Evolutionary conservation across 2,797 vertebrate genomes (phyloP).

Genomic region (Buphagus erythrorhynchus): DNA sequence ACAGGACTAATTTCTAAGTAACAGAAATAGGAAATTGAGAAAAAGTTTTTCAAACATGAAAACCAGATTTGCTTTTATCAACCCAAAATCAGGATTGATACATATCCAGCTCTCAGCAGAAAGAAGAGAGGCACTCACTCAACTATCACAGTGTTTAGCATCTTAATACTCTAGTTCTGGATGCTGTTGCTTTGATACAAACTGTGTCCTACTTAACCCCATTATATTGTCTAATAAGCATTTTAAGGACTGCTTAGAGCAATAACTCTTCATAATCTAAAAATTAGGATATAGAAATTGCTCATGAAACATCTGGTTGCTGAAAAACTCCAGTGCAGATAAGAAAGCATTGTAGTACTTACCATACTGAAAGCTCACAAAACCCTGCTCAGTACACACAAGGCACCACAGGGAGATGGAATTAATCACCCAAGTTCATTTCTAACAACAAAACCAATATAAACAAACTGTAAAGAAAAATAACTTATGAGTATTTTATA

Average conservation of each 20-base stretch:
- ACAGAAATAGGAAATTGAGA: neutral
- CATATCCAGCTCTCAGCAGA: neutral
- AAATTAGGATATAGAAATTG: neutral
- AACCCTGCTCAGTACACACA: constrained; percentile 29
- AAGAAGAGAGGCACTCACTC: neutral
- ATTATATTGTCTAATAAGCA: neutral
- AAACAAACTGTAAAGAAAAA: constrained; percentile 26
- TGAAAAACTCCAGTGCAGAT: neutral
- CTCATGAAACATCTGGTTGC: neutral
- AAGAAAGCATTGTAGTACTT: constrained; percentile 41
- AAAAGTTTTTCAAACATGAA: neutral
- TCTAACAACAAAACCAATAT: constrained; percentile 36
- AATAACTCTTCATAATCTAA: neutral
- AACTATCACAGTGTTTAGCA: neutral
- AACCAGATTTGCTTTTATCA: neutral
- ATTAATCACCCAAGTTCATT: constrained; percentile 28
- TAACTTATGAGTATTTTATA: neutral
- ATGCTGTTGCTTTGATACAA: neutral
- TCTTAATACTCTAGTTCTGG: neutral
- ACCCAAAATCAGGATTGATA: neutral
- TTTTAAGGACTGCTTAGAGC: neutral
- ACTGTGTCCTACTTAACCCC: neutral
- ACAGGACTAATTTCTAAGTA: neutral
- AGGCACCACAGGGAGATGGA: constrained; percentile 34
- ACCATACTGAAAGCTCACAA: constrained; percentile 8